Evolutionary conservation across 2,113 vertebrate species (phyloP), one percentile per base, ranked within the genome.

Genomic region (Dolichallabes microphthalmus): DNA sequence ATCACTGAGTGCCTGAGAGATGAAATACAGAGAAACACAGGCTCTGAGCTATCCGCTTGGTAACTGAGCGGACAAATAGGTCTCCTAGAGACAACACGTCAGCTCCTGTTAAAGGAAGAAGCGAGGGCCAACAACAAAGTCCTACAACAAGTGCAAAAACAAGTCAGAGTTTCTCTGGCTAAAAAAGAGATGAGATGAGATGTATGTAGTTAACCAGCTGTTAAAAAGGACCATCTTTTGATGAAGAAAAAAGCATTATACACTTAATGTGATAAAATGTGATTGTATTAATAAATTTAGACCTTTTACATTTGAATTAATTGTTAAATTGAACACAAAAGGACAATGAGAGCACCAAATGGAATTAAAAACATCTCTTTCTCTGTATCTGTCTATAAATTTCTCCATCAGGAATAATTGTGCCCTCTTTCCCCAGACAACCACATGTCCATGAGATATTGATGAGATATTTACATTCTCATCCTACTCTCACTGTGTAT

Each of bases 241-340:
- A 86, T 61, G 19, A 78, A 55, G 66, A 88, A 85, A 85, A 30
- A 35, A 77, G 12, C 35, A 82, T 66, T 82, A 69, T 35, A 85
- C 30, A 82, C 57, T 30, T 75, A 10, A 63, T 52, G 58, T 35
- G 50, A 76, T 57, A 35, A 52, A 60, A 15, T 53, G 19, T 45
- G 19, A 32, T 71, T 19, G 35, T 22, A 35, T 35, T 69, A 2
- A 39, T 8, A 35, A 66, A 32, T 69, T 2, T 32, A 69, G 17
- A 69, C 6, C 20, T 20, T 32, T 35, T 69, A 19, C 0, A 69
- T 35, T 69, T 32, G 32, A 58, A 60, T 55, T 20, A 39, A 32
- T 7, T 68, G 30, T 17, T 61, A 6, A 68, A 61, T 11, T 58
- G 1, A 78, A 60, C 35, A 60, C 39, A 35, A 19, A 53, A 68